These are phyloP conservation scores for Camptogramma bilineatum DNA, from an alignment of 2,888 invertebrate genomes.

Conservation along the genomic window DNA sequence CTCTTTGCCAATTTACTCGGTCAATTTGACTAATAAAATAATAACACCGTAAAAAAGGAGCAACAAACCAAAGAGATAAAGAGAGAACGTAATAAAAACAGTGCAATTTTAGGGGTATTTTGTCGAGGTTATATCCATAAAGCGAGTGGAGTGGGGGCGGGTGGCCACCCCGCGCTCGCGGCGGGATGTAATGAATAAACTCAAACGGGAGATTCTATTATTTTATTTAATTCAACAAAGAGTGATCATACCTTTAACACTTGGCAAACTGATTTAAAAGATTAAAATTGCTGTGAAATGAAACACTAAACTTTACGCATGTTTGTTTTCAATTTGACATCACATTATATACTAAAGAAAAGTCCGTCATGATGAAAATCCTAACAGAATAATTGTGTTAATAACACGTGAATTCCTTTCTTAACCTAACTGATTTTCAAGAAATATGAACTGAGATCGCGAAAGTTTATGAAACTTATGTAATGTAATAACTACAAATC, in stretches of 20 bases:
- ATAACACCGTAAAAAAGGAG: conserved; percentile 78
- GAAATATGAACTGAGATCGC: too few species aligned
- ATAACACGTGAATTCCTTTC: too few species aligned
- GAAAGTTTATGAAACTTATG: too few species aligned
- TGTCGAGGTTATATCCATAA: conserved; percentile 86
- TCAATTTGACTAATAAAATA: conserved; percentile 77
- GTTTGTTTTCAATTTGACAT: neutral
- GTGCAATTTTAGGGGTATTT: conserved; percentile 86
- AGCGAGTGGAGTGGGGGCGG: conserved; percentile 72
- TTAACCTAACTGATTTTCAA: too few species aligned
- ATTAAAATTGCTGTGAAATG: conserved; percentile 41
- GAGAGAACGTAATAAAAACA: conserved; percentile 84
- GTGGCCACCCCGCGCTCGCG: conserved; percentile 58
- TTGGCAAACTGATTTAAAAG: conserved; percentile 60
- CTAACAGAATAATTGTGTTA: too few species aligned
- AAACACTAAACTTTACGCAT: conserved; percentile 8
- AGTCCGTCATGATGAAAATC: too few species aligned
- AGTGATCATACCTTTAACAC: conserved; percentile 72
- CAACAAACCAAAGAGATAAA: conserved; percentile 84
- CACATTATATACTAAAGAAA: neutral
- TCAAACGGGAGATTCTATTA: conserved; percentile 77
- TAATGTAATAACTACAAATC: neutral
- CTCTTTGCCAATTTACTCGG: conserved; percentile 46
- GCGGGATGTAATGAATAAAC: conserved; percentile 84
- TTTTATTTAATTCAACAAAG: conserved; percentile 80